Base-by-base conservation (phyloP, 2,797 vertebrate genomes). In the Clarias pachynema region DNA sequence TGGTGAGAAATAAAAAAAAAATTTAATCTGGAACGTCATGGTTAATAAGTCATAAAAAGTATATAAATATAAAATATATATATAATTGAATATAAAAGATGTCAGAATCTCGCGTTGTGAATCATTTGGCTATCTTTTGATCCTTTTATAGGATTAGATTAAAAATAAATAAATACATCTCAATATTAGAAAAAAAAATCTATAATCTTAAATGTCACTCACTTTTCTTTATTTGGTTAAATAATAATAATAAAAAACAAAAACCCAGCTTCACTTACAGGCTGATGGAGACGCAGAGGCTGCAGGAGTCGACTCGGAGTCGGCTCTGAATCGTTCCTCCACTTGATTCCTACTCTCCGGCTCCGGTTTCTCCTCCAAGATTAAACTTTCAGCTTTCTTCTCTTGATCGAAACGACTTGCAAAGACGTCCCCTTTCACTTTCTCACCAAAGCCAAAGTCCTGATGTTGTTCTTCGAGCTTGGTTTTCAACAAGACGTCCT, bases 221-320 rank as follows among this genome's bases (percentile, higher is more conserved):
- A 37, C 34, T 37, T 5, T 2, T 9, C 29, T 53, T 20, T 53
- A 49, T 66, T 40, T 2, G 8, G 5, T 49, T 44, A 72, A 82
- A 3, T 16, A 70, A 22, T 4, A 24, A 22, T 20, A 0, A 7
- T 9, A 66, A 82, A 59, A 63, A 62, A 18, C 5, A 7, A 18
- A 65, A n/a, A 70, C 6, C 37, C 14, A 7, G 4, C 12, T 34
- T 89, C 72, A 94, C 95, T 95, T 87, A 95, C 95, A 90, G 29
- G 82, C 24, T 26, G 94, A 92, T 85, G 93, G 92, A 92, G 93
- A 91, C 91, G 93, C 91, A 85, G 90, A 82, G 86, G 92, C 88
- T 82, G 91, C 88, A 80, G 73, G 86, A 81, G 70, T 53, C 40
- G 66, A 66, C 65, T 79, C 40, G 72, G 83, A 40, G 70, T 81